phyloP scores from a whole-genome alignment of 2,888 invertebrate genomes.

The Troides helena region DNA sequence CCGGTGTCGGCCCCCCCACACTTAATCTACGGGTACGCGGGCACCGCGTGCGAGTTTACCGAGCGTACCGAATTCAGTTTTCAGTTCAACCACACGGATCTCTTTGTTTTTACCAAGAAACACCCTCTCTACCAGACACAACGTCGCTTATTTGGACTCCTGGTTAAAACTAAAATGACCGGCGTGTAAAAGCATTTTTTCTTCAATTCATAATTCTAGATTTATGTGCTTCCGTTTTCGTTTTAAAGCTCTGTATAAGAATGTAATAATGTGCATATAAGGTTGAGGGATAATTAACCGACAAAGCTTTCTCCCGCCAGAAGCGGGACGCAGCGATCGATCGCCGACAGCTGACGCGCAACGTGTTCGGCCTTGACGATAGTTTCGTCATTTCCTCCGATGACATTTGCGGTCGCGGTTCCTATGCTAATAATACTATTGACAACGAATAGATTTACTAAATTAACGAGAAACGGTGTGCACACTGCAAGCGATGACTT shows the following conservation, averaged over 20 bases:
- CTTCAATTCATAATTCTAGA: no score
- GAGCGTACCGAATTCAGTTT: conserved; percentile 11
- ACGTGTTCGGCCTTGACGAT: no score
- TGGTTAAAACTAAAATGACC: conserved; percentile 25
- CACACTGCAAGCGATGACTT: neutral
- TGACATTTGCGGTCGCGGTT: neutral
- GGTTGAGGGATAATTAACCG: no score
- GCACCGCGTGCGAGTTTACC: conserved; percentile 12
- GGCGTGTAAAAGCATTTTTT: neutral
- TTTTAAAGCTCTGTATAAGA: no score
- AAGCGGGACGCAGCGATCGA: no score
- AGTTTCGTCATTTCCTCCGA: no score
- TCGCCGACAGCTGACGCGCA: no score
- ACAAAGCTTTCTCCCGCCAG: no score
- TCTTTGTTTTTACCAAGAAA: conserved; percentile 25
- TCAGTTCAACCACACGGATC: conserved; percentile 24
- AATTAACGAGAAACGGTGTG: neutral
- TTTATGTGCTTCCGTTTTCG: no score
- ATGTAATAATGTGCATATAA: no score
- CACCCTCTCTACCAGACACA: conserved; percentile 21
- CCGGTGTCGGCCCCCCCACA: no score
- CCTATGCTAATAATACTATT: neutral
- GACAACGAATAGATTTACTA: neutral
- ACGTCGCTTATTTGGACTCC: conserved; percentile 16
- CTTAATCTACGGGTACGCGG: conserved; percentile 5